phyloP scores from a whole-genome alignment of 2,797 vertebrate genomes.

The Peromyscus eremicus region DNA sequence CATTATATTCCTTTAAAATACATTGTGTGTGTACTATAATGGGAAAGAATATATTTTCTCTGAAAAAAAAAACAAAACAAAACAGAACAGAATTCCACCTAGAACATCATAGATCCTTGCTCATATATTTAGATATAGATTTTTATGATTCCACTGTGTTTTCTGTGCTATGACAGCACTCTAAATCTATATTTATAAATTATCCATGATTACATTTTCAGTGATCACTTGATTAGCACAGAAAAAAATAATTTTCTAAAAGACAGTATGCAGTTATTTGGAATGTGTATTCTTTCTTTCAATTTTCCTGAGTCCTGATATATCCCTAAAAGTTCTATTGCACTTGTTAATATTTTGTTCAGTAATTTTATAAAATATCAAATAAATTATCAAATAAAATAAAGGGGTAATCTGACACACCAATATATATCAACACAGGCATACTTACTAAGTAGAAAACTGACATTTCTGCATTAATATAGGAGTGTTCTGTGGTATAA shows the following conservation, averaged over 20 bases:
- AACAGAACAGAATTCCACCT: neutral
- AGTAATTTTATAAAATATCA: too few relatives aligned
- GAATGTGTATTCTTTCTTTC: neutral
- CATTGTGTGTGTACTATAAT: neutral
- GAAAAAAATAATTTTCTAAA: neutral
- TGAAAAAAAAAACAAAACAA: constrained; percentile 53
- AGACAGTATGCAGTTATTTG: neutral
- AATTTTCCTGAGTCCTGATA: neutral
- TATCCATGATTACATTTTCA: neutral
- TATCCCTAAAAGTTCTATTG: neutral
- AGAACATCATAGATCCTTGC: neutral
- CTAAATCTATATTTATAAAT: neutral
- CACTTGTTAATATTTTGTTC: too few relatives aligned
- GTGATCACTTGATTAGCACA: neutral
- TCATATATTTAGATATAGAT: neutral
- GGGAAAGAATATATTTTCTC: neutral
- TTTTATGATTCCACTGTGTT: neutral
- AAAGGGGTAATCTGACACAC: neutral
- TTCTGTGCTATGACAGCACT: neutral
- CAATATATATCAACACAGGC: constrained; percentile 32
- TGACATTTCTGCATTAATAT: constrained; percentile 7
- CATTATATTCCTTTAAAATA: constrained; percentile 41
- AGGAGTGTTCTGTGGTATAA: neutral
- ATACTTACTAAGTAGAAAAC: neutral
- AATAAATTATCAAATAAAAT: neutral